Base-by-base conservation (phyloP, 2,888 invertebrate genomes). In the Psylliodes chrysocephalus region DNA sequence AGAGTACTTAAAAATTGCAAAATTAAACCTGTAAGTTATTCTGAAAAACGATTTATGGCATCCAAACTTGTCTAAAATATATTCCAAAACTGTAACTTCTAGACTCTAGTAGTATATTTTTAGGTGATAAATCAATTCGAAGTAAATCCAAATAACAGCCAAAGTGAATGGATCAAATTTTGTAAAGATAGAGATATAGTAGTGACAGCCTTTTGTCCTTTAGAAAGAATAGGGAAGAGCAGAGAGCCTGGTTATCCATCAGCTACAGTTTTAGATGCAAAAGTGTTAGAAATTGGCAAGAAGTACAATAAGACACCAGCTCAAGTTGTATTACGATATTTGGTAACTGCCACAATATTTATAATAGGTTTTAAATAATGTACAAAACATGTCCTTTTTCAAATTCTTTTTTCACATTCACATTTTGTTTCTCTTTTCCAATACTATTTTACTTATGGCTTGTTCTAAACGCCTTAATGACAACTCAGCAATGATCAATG, bases 191-290 rank as follows among this genome's bases (percentile, higher is more conserved):
- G 87, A 35, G 84, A 83, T 47, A 89, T 95, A 44, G 81, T 84
- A 0, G 81, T 95, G 69, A 89, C 85, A 77, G 93, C 84, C 0
- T 95, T 91, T 81, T 89, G 90, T 33, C 93, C 93, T 0, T 84
- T 94, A 61, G 93, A 92, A 12, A 86, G 86, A 25, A 87, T 87
- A 0, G 82, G 85, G 77, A 14, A 33, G 10, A 69, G 82, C 5
- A 73, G 77, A 0, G 83, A 85, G 55, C 73, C 78, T 0, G 73
- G 85, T 79, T 82, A 85, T 2, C 86, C 87, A 0, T 79, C 83
- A 5, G 87, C 89, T 0, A 81, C 85, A 0, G 82, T 88, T 6
- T 85, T 86, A 35, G 85, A 88, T 62, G 82, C 84, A 0, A 82
- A 82, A 65, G 84, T 90, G 0, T 73, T 83, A 3, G 82, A 79